Conservation (phyloP, 2,888 invertebrate species). For the Eristalis intricaria region DNA sequence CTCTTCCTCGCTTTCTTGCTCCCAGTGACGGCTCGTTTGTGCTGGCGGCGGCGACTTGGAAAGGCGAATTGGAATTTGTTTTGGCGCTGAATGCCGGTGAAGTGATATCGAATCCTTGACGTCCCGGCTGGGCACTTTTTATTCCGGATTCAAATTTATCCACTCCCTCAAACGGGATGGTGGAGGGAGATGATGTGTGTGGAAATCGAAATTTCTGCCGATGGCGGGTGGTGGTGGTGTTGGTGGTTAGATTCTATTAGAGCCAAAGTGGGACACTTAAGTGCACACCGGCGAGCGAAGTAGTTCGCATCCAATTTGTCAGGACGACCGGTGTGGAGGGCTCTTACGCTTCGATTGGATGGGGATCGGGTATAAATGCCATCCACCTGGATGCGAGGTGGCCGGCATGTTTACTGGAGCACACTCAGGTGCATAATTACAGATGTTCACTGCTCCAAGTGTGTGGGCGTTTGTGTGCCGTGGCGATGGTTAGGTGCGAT, state of each 20-base stretch:
- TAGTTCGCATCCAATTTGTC: slow-evolving; percentile 64
- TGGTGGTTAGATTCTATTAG: slow-evolving; percentile 44
- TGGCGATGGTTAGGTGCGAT: not conserved
- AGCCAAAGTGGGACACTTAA: slow-evolving; percentile 62
- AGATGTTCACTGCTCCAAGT: not conserved
- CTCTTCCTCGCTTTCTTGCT: not conserved
- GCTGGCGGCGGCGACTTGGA: slow-evolving; percentile 15
- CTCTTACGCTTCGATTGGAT: slow-evolving; percentile 40
- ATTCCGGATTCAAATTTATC: slow-evolving; percentile 46
- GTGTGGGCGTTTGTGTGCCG: not conserved
- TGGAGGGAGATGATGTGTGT: not conserved
- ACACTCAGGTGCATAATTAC: slow-evolving; percentile 23
- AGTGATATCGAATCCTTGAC: slow-evolving; percentile 47
- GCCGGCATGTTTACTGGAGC: slow-evolving; percentile 23
- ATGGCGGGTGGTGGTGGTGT: slow-evolving; percentile 1
- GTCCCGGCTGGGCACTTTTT: slow-evolving; percentile 2
- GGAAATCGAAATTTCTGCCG: slow-evolving; percentile 10
- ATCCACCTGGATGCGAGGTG: slow-evolving; percentile 27
- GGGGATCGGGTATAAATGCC: slow-evolving; percentile 9
- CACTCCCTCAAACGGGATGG: not conserved
- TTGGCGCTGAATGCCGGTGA: slow-evolving; percentile 58
- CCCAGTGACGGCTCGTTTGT: slow-evolving; percentile 1
- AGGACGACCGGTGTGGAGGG: slow-evolving; percentile 42
- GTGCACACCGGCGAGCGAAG: slow-evolving; percentile 46
- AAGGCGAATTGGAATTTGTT: slow-evolving; percentile 47